Evolutionary conservation across 2,888 invertebrate species (phyloP), one percentile per base, ranked within the genome.

Genomic region (Rapana venosa): DNA sequence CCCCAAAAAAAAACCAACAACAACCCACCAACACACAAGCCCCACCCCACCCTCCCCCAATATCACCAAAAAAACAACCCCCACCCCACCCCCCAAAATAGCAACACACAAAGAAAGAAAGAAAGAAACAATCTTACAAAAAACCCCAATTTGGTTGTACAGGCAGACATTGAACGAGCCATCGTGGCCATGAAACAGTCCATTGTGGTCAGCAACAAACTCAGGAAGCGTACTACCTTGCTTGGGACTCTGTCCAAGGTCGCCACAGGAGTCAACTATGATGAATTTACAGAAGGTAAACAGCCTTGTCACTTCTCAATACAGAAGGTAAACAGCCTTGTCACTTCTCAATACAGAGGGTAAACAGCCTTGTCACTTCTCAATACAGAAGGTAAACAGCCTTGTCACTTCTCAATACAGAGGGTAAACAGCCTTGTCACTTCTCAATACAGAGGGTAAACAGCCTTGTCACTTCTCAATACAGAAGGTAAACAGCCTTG

Each of bases 201-300:
- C 90, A 97, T 98, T 89, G 96, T 97, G n/a, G 97, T 98, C 0
- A 98, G 98, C 95, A 97, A 98, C 94, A 97, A 97, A 94, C 92
- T 93, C 58, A 91, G 96, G 85, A 93, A 94, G 90, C 95, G 95
- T 91, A 97, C 96, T 90, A 97, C 98, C 0, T 96, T 98, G 74
- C 97, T 98, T 0, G 98, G 98, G 94, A 97, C 98, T 36, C 96
- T 98, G 91, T 98, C 98, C n/a, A 98, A 98, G 95, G 98, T 98
- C 94, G 97, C 97, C 94, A 97, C 97, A 96, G 97, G 97, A 97
- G 97, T 97, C 1, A 98, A 98, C 96, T 98, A 98, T 94, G 97
- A 97, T 93, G 96, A 97, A 56, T 98, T 98, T 93, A 97, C 98
- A 1, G 98, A 97, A 95, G 97, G 97, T 97, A 92, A 92, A 94